Conservation (phyloP, 2,113 vertebrate species). For the Telmatochromis sp. region DNA sequence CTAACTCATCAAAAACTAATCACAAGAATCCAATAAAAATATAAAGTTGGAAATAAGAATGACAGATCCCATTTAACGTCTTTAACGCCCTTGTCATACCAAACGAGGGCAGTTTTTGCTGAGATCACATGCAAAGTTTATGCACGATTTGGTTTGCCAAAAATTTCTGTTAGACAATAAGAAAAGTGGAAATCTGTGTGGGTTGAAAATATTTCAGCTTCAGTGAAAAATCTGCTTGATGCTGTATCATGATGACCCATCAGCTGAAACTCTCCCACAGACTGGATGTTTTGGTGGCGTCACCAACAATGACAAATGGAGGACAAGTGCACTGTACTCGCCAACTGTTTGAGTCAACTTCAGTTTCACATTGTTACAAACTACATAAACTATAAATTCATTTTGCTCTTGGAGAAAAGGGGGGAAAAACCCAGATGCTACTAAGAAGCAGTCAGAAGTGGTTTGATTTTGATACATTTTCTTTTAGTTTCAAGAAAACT, state of each 20-base stretch:
- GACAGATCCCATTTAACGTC: not conserved
- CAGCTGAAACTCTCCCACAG: not conserved
- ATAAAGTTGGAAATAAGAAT: not conserved
- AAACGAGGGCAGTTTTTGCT: not conserved
- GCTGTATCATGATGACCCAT: not conserved
- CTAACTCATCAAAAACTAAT: not conserved
- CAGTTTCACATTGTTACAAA: not conserved
- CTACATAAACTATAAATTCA: not conserved
- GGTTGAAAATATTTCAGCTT: not conserved
- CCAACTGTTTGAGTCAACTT: not conserved
- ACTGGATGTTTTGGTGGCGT: not conserved
- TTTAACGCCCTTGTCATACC: not conserved
- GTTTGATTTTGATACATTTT: not conserved
- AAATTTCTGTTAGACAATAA: not conserved
- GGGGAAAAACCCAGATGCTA: accelerated
- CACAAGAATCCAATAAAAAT: not conserved
- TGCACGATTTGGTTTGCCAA: not conserved
- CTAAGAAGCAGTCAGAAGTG: not conserved
- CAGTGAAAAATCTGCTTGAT: not conserved
- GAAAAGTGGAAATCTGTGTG: not conserved
- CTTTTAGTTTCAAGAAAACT: not conserved
- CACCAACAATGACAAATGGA: not conserved
- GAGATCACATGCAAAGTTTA: not conserved
- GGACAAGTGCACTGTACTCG: not conserved
- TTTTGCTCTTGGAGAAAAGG: not conserved